Percentiles rank a stretch among this genome's conserved stretches.
Conservation (phyloP, 92 coral and sea anemone genomes). For the Plumapathes pennacea region DNA sequence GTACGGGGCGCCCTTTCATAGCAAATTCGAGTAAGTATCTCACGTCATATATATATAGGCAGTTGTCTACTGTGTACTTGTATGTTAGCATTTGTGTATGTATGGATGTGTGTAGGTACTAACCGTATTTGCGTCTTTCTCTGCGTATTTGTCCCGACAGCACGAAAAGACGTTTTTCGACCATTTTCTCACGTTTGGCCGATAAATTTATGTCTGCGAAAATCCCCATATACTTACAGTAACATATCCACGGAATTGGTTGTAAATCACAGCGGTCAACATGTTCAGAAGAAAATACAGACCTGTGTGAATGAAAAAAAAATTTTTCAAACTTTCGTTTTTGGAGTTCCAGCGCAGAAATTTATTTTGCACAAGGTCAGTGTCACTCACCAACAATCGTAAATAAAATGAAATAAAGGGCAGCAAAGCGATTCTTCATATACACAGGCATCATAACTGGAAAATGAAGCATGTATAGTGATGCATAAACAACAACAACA, state of each 20-base stretch:
- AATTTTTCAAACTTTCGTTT: too few species aligned
- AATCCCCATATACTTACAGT: conserved; percentile 53
- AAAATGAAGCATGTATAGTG: neutral
- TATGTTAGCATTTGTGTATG: too few species aligned
- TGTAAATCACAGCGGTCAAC: conserved; percentile 90
- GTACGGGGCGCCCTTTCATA: conserved; percentile 42
- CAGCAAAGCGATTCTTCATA: conserved; percentile 85
- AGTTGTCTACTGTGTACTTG: too few species aligned
- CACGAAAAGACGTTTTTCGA: too few species aligned
- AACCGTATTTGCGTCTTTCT: neutral
- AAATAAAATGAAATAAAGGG: conserved; percentile 75
- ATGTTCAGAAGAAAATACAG: conserved; percentile 89
- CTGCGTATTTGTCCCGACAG: too few species aligned
- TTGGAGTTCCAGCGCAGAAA: too few species aligned
- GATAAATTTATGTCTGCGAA: too few species aligned
- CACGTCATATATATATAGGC: too few species aligned
- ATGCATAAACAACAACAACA: neutral
- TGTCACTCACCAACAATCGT: conserved; percentile 85
- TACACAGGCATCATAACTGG: conserved; percentile 99
- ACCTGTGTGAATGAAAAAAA: conserved; percentile 41
- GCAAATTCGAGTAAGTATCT: conserved; percentile 4
- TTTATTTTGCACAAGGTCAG: neutral
- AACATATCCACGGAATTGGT: conserved; percentile 91
- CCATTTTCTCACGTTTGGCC: too few species aligned
- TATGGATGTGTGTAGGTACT: too few species aligned